Evolutionary conservation across 2,888 invertebrate genomes (phyloP).

Genomic region (Ophioninae sp.): DNA sequence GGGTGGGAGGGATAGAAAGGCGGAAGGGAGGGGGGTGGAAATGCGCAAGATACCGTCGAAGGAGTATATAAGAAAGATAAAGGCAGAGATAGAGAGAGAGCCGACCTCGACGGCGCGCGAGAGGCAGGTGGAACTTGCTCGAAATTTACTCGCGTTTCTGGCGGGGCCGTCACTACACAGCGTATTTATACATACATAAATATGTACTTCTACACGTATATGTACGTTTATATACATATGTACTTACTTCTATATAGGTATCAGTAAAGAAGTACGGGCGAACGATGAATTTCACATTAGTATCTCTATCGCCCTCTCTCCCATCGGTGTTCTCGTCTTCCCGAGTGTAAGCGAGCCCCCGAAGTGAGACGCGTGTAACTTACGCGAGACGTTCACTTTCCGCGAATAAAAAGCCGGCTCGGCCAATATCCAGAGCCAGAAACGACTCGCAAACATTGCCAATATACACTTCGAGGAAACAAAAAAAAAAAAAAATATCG

Average conservation of each 20-base stretch:
- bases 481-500: slow-evolving; percentile 53
- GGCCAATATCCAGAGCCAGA: slow-evolving; percentile 19
- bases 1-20: slow-evolving; percentile 1
- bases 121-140: slow-evolving; percentile 75
- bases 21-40: slow-evolving; percentile 8
- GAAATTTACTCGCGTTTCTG: slow-evolving; percentile 75
- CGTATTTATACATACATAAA: background rate
- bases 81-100: slow-evolving; percentile 56
- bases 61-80: slow-evolving; percentile 50
- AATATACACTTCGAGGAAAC: slow-evolving; percentile 37
- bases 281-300: slow-evolving; percentile 68
- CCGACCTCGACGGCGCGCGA: slow-evolving; percentile 67
- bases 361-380: slow-evolving; percentile 45
- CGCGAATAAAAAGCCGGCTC: slow-evolving; percentile 41
- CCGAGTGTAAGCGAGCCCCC: slow-evolving; percentile 33
- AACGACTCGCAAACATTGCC: slow-evolving; percentile 19
- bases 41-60: slow-evolving; percentile 33
- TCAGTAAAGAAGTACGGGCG: slow-evolving; percentile 38
- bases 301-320: slow-evolving; percentile 23
- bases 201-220: background rate
- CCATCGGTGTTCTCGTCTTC: slow-evolving; percentile 17
- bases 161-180: slow-evolving; percentile 46
- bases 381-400: slow-evolving; percentile 59
- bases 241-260: background rate
- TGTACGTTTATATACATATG: slow-evolving; percentile 13